phyloP scores from a whole-genome alignment of 2,797 vertebrate species.

The Atherinosoma microstoma region DNA sequence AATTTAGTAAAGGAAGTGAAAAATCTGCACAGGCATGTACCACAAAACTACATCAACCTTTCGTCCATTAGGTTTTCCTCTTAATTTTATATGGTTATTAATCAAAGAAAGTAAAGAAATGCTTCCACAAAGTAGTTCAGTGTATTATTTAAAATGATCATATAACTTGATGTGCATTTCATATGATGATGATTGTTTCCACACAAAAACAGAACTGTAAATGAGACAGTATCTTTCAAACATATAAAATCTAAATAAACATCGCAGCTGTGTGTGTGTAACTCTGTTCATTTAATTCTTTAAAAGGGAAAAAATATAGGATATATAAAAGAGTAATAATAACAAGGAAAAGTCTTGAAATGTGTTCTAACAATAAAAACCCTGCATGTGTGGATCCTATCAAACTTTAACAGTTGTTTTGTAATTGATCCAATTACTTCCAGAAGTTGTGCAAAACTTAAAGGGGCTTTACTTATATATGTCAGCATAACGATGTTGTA shows the following conservation, averaged over 20 bases:
- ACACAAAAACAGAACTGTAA: neutral
- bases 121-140: neutral
- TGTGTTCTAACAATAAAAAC: constrained; percentile 49
- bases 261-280: constrained; percentile 3
- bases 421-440: constrained; percentile 66
- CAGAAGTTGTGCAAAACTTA: constrained; percentile 53
- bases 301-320: neutral
- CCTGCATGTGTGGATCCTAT: constrained; percentile 53
- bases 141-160: neutral
- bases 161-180: neutral
- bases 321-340: constrained; percentile 33
- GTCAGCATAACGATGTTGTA: neutral
- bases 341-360: constrained; percentile 43
- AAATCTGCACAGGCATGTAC: neutral
- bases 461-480: neutral
- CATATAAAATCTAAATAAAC: constrained; percentile 3
- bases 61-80: neutral
- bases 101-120: neutral
- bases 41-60: neutral
- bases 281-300: constrained; percentile 3
- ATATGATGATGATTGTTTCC: neutral
- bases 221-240: constrained; percentile 1
- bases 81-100: neutral
- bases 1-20: constrained; percentile 10
- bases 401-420: constrained; percentile 57